Percentiles rank a stretch among this genome's conserved stretches.
Conservation (phyloP, 2,797 vertebrate genomes). For the Sebastes cheni region DNA sequence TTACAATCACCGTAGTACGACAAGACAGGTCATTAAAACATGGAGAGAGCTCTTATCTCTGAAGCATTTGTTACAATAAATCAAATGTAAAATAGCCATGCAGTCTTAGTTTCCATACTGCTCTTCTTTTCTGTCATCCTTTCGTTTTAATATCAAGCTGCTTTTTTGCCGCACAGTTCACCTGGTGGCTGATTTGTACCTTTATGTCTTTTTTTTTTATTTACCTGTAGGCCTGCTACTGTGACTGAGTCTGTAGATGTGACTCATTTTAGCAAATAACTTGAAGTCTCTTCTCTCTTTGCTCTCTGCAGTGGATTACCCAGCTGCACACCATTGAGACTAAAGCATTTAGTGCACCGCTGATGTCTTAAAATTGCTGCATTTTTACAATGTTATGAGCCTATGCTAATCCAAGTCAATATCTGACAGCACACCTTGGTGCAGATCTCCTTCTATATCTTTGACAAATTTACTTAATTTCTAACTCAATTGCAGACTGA, state of each 20-base stretch:
- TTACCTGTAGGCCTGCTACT: slow-evolving; percentile 11
- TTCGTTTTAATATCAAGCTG: not conserved
- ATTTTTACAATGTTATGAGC: slow-evolving; percentile 3
- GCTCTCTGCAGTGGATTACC: not conserved
- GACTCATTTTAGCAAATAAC: slow-evolving; percentile 5
- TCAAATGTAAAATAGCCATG: slow-evolving; percentile 34
- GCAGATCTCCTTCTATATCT: not conserved
- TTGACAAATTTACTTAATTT: not conserved
- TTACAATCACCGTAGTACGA: not conserved
- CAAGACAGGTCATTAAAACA: slow-evolving; percentile 22
- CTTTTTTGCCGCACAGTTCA: not conserved
- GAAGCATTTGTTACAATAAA: slow-evolving; percentile 24
- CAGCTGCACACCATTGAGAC: slow-evolving; percentile 5
- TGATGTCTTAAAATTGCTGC: slow-evolving; percentile 34
- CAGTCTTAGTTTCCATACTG: not conserved
- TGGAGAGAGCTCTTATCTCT: not conserved
- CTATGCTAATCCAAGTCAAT: not conserved
- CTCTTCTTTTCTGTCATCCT: not conserved
- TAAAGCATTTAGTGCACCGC: slow-evolving; percentile 18
- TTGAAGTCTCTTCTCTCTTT: slow-evolving; percentile 5
- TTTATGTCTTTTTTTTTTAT: slow-evolving; percentile 4
- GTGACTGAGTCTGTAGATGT: slow-evolving; percentile 21
- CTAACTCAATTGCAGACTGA: not conserved
- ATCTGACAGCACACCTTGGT: slow-evolving; percentile 2
- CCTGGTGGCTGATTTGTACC: not conserved